Base-by-base conservation (phyloP, 2,888 invertebrate genomes). In the Philereme vetulata region DNA sequence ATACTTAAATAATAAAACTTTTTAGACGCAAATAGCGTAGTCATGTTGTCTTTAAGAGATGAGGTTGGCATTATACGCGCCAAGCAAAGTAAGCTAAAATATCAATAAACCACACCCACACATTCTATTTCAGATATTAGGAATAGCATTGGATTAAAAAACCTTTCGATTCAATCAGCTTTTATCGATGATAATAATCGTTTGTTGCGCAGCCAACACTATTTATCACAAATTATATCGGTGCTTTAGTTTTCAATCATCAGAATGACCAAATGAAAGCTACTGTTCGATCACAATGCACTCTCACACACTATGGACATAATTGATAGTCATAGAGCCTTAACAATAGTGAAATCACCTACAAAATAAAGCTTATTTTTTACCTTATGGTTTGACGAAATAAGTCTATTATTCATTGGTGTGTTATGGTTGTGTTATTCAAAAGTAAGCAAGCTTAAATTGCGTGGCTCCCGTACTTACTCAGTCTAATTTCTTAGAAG, bases 391-490 rank as follows among this genome's bases (percentile, higher is more conserved):
- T 2, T 2, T 6, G n/a, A n/a, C 11, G 0, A 2, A 10, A 78
- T 80, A 67, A 70, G 79, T 76, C 53, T 43, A 71, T 49, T 69
- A 72, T 81, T 38, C 60, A 63, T 63, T 76, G 68, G 56, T 33
- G 10, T 45, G 45, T 55, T 63, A 53, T 47, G 62, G 64, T 67
- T 66, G 68, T 73, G 76, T 74, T 84, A 83, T 86, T 85, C 81
- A 86, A 88, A 88, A 86, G 78, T 81, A 86, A 86, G 73, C 77
- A 80, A 85, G 82, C 75, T 80, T 85, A 82, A 84, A 85, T 91
- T 90, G 91, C 91, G 91, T 90, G 92, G 92, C 92, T 92, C 82
- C 91, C 81, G 91, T 87, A 90, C 85, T 92, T 92, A 92, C 90
- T 78, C 81, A 82, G 81, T 85, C 88, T 89, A 89, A 88, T 90